phyloP scores from a whole-genome alignment of 2,113 vertebrate species.

The Sander vitreus region DNA sequence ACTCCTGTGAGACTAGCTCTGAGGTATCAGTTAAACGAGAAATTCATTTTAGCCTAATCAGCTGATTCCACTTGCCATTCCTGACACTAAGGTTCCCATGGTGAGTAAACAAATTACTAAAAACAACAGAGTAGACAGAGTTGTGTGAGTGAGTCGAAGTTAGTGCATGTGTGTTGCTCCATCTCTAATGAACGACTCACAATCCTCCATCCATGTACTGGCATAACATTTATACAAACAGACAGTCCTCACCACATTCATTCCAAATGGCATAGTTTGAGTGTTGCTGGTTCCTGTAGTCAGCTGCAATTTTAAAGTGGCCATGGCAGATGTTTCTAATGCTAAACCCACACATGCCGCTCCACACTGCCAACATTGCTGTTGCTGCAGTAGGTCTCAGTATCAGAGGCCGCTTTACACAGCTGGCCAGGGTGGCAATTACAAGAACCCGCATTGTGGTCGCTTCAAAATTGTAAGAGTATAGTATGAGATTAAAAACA shows the following conservation, averaged over 20 bases:
- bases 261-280: slow-evolving; percentile 45
- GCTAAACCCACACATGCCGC: slow-evolving; percentile 65
- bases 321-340: slow-evolving; percentile 76
- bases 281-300: slow-evolving; percentile 46
- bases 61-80: slow-evolving; percentile 65
- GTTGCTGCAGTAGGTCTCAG: slow-evolving; percentile 44
- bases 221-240: slow-evolving; percentile 72
- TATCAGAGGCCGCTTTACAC: slow-evolving; percentile 65
- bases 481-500: slow-evolving; percentile 43
- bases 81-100: slow-evolving; percentile 65
- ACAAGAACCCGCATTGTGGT: slow-evolving; percentile 57
- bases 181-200: slow-evolving; percentile 56
- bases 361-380: slow-evolving; percentile 48
- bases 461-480: slow-evolving; percentile 30
- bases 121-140: slow-evolving; percentile 37
- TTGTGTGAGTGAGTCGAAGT: slow-evolving; percentile 29
- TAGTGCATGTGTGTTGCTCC: slow-evolving; percentile 32
- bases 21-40: slow-evolving; percentile 55
- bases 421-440: slow-evolving; percentile 66
- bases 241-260: slow-evolving; percentile 61
- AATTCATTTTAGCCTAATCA: slow-evolving; percentile 69
- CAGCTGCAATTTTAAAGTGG: slow-evolving; percentile 56
- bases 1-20: slow-evolving; percentile 53
- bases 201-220: slow-evolving; percentile 60
- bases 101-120: slow-evolving; percentile 63